Base-by-base conservation (phyloP, 2,888 invertebrate species). In the Gastrophysa polygoni region DNA sequence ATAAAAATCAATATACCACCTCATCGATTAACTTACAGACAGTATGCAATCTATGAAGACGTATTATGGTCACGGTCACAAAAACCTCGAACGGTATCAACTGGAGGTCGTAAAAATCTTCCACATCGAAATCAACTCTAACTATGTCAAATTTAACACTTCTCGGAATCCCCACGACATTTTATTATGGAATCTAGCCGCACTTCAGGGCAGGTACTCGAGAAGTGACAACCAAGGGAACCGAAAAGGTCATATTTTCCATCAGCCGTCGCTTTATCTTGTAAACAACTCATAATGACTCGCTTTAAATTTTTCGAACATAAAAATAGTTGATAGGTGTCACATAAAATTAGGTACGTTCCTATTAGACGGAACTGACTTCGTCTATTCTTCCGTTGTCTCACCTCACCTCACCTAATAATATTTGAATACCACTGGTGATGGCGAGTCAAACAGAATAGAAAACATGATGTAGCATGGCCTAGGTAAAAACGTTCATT, bases 281-380 rank as follows among this genome's bases (percentile, higher is more conserved):
- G 69, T 69, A 70, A 70, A 71, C 69, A 69, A 60, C 66, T 63
- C 56, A 65, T 71, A 70, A 71, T 71, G 68, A 66, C 66, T 71
- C 70, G 69, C 69, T 70, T 69, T 67, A 67, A 63, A 68, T 68
- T 68, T 68, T 64, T 68, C 62, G 61, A 60, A 62, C 59, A 54
- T 54, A 54, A 54, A 54, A 38, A 54, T 43, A 20, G 54, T 54
- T 54, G 54, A 54, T 54, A 43, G 54, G 54, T 54, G 54, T 54
- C 54, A 54, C 54, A 54, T 54, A 54, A 54, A 54, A 54, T 54
- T 44, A 54, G n/a, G 20, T 54, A 54, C 43, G 54, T 43, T 54
- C 54, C 44, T 17, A 54, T 54, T 54, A 54, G 54, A 43, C 14
- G 14, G 38, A 6, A 38, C n/a, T 38, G 38, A 38, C 38, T 38